Evolutionary conservation across 1,140 invertebrate genomes (phyloP).

Genomic region (Aphaenogaster rudis): DNA sequence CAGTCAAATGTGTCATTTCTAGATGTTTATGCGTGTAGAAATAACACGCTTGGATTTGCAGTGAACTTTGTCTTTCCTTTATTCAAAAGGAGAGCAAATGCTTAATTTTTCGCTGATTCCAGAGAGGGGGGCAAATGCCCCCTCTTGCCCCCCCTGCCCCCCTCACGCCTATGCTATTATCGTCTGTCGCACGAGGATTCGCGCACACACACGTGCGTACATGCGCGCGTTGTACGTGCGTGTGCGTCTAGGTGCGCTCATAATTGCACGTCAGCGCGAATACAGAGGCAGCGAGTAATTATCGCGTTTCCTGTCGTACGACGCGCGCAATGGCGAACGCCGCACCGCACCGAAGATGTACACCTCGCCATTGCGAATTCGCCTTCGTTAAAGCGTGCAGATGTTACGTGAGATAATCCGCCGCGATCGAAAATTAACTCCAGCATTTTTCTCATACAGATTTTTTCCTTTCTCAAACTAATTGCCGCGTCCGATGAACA

Average conservation of each 20-base stretch:
- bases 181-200: background rate
- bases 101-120: too few species aligned
- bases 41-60: too few species aligned
- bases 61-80: too few species aligned
- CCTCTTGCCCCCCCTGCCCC: too few species aligned
- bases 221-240: too few species aligned
- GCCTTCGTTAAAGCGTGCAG: constrained; percentile 48
- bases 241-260: background rate
- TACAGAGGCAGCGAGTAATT: constrained; percentile 42
- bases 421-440: constrained; percentile 55
- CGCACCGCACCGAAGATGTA: background rate
- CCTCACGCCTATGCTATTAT: background rate
- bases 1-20: too few species aligned
- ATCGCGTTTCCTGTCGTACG: constrained; percentile 60
- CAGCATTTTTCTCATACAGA: constrained; percentile 39
- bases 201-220: background rate
- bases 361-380: constrained; percentile 32
- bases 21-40: too few species aligned
- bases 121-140: too few species aligned
- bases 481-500: constrained; percentile 32
- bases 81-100: too few species aligned
- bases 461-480: constrained; percentile 20
- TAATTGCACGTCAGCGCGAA: constrained; percentile 51
- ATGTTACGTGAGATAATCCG: constrained; percentile 56
- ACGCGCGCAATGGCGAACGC: constrained; percentile 49